A percentile compares a stretch with the other conserved stretches of the same genome.
Conservation (phyloP, 2,888 invertebrate genomes). For the Sepioteuthis lessoniana region DNA sequence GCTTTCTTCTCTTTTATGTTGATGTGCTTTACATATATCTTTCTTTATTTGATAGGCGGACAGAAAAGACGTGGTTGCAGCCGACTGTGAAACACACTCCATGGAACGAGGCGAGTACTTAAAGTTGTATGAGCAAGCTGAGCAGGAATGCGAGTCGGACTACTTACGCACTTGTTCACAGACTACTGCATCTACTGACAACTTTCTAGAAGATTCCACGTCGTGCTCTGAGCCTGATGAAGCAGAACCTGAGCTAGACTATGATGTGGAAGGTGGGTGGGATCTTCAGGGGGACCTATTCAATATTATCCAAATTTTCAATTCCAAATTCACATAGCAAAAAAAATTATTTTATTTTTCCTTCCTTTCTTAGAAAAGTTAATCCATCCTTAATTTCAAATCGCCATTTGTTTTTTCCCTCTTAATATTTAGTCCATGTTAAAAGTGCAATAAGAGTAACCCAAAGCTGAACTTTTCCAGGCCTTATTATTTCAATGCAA, state of each 20-base stretch:
- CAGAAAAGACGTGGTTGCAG: conserved; percentile 34
- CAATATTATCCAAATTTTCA: not conserved
- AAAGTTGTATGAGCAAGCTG: conserved; percentile 48
- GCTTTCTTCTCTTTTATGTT: not conserved
- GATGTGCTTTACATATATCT: not conserved
- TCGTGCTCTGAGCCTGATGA: conserved; percentile 46
- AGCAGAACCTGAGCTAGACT: conserved; percentile 40
- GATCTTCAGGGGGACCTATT: not conserved
- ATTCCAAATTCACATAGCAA: not conserved
- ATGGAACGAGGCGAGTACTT: conserved; percentile 44
- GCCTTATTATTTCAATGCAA: too few species aligned
- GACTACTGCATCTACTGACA: conserved; percentile 40
- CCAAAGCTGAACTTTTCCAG: too few species aligned
- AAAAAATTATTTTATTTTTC: not conserved
- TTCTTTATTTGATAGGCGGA: not conserved
- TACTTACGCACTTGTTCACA: conserved; percentile 45
- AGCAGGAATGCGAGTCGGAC: conserved; percentile 46
- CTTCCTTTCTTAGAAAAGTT: not conserved
- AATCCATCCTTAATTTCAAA: not conserved
- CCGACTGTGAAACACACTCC: not conserved
- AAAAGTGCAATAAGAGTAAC: too few species aligned
- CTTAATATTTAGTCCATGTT: too few species aligned
- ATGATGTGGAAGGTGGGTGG: conserved; percentile 43
- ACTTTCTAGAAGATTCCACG: conserved; percentile 46
- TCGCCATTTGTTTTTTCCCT: not conserved